Conservation (phyloP, 2,888 invertebrate species). For the Chrysolina haemoptera region DNA sequence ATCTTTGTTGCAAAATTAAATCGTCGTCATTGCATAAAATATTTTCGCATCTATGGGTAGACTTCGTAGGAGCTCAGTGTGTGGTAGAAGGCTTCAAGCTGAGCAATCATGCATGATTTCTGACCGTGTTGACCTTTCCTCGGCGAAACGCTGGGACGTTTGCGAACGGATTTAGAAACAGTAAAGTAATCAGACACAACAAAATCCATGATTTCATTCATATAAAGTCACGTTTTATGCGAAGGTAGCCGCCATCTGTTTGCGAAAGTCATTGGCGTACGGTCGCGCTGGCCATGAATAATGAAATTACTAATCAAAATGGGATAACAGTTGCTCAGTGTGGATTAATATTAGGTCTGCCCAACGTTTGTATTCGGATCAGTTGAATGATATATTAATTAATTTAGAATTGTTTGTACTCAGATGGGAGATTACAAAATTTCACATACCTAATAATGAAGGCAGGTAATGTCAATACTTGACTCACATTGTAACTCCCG, state of each 20-base stretch:
- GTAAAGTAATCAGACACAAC: slow-evolving; percentile 20
- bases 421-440: too few species aligned
- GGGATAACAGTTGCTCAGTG: background rate
- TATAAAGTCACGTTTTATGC: slow-evolving; percentile 16
- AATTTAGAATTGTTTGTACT: too few species aligned
- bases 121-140: slow-evolving; percentile 28
- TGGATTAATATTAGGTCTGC: background rate
- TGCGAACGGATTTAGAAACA: slow-evolving; percentile 19
- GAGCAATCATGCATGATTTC: slow-evolving; percentile 25
- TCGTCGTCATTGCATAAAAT: background rate
- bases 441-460: too few species aligned
- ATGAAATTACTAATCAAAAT: background rate
- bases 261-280: slow-evolving; percentile 5
- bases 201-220: slow-evolving; percentile 21
- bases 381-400: too few species aligned
- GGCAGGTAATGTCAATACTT: too few species aligned
- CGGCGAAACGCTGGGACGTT: slow-evolving; percentile 11
- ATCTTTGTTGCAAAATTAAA: too few species aligned
- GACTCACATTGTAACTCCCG: too few species aligned
- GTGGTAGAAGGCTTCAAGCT: slow-evolving; percentile 9
- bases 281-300: background rate
- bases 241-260: slow-evolving; percentile 16
- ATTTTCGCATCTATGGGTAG: background rate
- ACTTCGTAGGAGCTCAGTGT: slow-evolving; percentile 10
- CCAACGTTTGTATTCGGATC: background rate